These are phyloP conservation scores for Sebastolobus alascanus DNA, from an alignment of 2,797 vertebrate genomes.

Conservation along the genomic window DNA sequence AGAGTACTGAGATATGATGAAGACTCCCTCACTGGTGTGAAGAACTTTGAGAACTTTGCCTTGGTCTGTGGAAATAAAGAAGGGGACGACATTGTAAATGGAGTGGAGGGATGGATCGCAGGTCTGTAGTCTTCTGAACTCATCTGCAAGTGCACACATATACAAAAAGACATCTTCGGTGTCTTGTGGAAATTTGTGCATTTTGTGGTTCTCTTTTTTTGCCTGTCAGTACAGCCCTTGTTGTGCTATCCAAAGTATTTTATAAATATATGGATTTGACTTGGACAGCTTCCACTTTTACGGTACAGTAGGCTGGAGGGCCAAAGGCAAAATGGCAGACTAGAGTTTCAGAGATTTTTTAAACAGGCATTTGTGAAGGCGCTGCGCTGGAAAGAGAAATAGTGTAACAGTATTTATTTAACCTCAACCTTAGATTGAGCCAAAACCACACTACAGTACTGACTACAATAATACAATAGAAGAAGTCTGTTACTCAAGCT, in stretches of 20 bases:
- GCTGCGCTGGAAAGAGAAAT: neutral
- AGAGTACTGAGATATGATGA: slow-evolving; percentile 88
- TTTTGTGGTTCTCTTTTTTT: neutral
- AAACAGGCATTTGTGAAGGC: neutral
- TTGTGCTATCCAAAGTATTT: slow-evolving; percentile 11
- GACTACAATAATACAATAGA: neutral
- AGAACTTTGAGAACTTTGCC: slow-evolving; percentile 89
- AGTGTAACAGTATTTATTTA: slow-evolving; percentile 1
- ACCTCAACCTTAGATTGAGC: slow-evolving; percentile 11
- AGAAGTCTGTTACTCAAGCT: neutral
- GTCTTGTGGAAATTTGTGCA: neutral
- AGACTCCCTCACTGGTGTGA: slow-evolving; percentile 83
- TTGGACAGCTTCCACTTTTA: slow-evolving; percentile 32
- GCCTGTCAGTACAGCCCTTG: neutral
- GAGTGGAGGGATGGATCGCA: neutral
- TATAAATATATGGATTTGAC: slow-evolving; percentile 11
- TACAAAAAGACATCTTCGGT: neutral
- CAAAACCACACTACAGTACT: neutral
- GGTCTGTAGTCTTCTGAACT: neutral
- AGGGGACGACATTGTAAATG: neutral
- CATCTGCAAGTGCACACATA: neutral
- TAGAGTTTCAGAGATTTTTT: neutral
- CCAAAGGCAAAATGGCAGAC: slow-evolving; percentile 16
- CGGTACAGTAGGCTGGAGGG: neutral
- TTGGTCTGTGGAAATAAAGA: slow-evolving; percentile 78